Evolutionary conservation across 2,113 vertebrate species (phyloP), one percentile per base, ranked within the genome.

Genomic region (Hucho hucho): DNA sequence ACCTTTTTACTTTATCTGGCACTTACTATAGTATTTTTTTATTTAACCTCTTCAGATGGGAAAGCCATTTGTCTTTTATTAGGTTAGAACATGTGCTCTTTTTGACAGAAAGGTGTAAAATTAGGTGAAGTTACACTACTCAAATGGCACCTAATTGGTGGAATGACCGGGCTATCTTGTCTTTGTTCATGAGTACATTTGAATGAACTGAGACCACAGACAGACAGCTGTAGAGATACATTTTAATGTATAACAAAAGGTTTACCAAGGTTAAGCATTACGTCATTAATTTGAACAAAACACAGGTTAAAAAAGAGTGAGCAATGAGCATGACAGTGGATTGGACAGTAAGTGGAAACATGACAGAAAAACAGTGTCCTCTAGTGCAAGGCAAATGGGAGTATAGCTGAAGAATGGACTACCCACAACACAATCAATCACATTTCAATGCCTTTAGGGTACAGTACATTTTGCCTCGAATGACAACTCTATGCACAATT

Each of bases 231-330:
- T 29, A 32, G 61, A 74, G 67, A 73, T 76, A 53, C 69, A 75
- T 81, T 83, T 86, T 78, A 84, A 79, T 85, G 73, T 83, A 77
- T 80, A 82, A 79, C 24, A 59, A 73, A 53, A 78, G 43, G 64
- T 81, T 66, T 76, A 69, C 56, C 43, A 79, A 77, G 73, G 72
- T 75, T 72, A 76, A 86, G 78, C 82, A 80, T 72, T 70, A 76
- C 64, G 28, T 79, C 64, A 81, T 70, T 69, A 53, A 67, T 74
- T 67, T 56, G 73, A 16, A 65, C 18, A 53, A 25, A 26, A 81
- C 66, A 72, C 13, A 72, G 25, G 32, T n/a, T n/a, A 18, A 61
- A n/a, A 70, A 7, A 37, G 13, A 6, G 29, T 18, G 28, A 81
- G 49, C 25, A 53, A 53, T 18, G 49, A 53, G 49, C 14, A 53